Percentiles rank a stretch among this genome's conserved stretches.
phyloP scores from a whole-genome alignment of 2,888 invertebrate genomes.

The Julus scanicus region DNA sequence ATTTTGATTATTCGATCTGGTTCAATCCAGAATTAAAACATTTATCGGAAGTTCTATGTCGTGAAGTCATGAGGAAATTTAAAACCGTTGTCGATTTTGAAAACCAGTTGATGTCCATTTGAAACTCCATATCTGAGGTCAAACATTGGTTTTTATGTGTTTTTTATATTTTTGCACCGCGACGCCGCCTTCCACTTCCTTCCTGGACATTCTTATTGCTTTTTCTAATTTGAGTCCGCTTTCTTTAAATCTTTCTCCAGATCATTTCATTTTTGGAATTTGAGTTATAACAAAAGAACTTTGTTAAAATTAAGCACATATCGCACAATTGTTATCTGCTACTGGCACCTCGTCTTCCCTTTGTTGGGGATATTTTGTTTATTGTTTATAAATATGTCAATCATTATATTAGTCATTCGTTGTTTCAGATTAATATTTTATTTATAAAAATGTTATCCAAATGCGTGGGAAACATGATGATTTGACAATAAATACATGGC shows the following conservation, averaged over 20 bases:
- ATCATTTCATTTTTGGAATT: not conserved
- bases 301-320: not conserved
- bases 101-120: not conserved
- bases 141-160: not conserved
- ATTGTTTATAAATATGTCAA: too few species aligned
- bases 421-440: too few species aligned
- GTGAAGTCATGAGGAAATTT: not conserved
- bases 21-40: not conserved
- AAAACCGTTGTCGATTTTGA: not conserved
- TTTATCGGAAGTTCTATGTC: not conserved
- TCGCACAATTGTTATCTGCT: too few species aligned
- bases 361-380: too few species aligned
- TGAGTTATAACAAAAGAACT: not conserved
- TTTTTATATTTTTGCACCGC: not conserved
- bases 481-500: too few species aligned
- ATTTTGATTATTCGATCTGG: not conserved
- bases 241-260: not conserved
- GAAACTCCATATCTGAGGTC: not conserved
- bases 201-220: not conserved
- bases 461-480: too few species aligned
- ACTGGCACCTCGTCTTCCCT: too few species aligned
- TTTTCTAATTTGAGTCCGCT: not conserved
- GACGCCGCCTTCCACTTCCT: not conserved
- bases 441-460: too few species aligned
- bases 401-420: too few species aligned